Conservation (phyloP, 2,888 invertebrate species). For the Thymelicus lineola region DNA sequence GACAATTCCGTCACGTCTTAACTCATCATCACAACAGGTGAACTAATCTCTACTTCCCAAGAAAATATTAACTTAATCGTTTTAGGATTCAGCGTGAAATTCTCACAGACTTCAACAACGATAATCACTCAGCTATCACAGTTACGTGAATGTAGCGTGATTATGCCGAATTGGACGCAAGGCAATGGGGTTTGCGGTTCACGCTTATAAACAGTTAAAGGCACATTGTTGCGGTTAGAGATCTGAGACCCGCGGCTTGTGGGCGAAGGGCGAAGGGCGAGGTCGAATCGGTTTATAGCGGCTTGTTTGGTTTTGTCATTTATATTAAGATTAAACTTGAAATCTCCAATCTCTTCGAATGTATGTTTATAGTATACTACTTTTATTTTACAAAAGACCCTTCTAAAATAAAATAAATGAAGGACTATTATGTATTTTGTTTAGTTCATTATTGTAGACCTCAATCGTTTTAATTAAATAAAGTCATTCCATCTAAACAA, state of each 20-base stretch:
- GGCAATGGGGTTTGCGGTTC: conserved; percentile 1
- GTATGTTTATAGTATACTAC: too few species aligned
- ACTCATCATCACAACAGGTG: too few species aligned
- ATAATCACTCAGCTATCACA: background rate
- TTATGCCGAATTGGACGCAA: conserved; percentile 12
- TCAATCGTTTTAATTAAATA: too few species aligned
- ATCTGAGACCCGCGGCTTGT: background rate
- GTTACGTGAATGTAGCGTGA: conserved; percentile 18
- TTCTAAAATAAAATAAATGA: too few species aligned
- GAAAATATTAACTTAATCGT: background rate
- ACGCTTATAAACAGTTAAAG: conserved; percentile 7
- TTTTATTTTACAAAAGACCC: too few species aligned
- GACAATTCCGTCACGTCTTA: too few species aligned
- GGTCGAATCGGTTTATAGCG: conserved; percentile 8
- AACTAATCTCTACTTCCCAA: too few species aligned
- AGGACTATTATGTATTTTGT: too few species aligned
- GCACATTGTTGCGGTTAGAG: conserved; percentile 25
- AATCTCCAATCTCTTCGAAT: too few species aligned
- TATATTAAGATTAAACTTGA: too few species aligned
- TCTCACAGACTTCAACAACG: background rate
- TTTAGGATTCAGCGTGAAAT: background rate
- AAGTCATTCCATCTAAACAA: background rate
- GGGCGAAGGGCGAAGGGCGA: conserved; percentile 12
- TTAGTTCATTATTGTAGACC: too few species aligned
- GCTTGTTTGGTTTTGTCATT: background rate